Base-by-base conservation (phyloP, 2,797 vertebrate genomes). In the Muraenolepis orangiensis region DNA sequence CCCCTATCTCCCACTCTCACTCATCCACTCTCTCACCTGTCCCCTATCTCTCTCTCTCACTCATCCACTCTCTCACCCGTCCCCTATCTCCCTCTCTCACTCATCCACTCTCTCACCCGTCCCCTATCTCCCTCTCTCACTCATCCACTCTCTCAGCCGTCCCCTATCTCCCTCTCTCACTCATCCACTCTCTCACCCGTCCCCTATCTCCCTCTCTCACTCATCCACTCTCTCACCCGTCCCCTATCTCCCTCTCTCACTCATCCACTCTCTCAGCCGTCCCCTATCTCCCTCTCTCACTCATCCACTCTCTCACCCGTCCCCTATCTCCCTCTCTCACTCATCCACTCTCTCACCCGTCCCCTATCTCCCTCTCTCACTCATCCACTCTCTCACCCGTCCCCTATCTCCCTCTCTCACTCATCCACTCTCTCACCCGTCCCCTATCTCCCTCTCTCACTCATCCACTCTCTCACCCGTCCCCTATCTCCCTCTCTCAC, bases 361-460 rank as follows among this genome's bases (percentile, higher is more conserved):
- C 3, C 32, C 7, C 7, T 8, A 34, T 34, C 7, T 29, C 26
- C 72, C 29, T 66, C 23, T 6, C 6, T 74, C 31, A 2, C 31
- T 30, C 6, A 14, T 68, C 18, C n/a, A 70, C 12, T 78, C 83
- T 95, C 32, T 34, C 32, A 34, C 32, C 32, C 7, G 3, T 8
- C 3, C 3, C 32, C 7, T 8, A 34, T 34, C 32, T 34, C 32
- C 3, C 32, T 34, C 32, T 34, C 32, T 34, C 32, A 34, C 32
- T 34, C 32, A 34, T 34, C 32, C 3, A 34, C 32, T 34, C 32
- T 34, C 32, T 34, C n/a, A n/a, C n/a, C n/a, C n/a, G n/a, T 34
- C 32, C 3, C 32, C 7, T 8, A 4, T 3, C 7, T 34, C 3
- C 3, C 32, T 34, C 32, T 34, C 32, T 3, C 32, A 34, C 32